Evolutionary conservation across 2,797 vertebrate genomes (phyloP).

Genomic region (Spizella passerina): DNA sequence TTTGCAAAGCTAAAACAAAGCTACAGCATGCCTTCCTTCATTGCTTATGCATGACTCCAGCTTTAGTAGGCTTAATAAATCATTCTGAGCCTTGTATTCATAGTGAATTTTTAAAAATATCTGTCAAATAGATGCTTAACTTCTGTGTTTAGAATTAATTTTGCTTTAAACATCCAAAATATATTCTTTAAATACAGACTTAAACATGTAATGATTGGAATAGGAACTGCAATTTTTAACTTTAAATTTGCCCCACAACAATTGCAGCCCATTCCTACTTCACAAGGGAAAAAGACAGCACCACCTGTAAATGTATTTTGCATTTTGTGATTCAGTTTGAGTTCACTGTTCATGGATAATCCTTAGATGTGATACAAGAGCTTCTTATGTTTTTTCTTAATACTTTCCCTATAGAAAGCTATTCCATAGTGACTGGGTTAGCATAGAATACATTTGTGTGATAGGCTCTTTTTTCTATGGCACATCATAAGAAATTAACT

Average conservation of each 20-base stretch:
- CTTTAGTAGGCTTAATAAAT: conserved; percentile 20
- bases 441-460: background rate
- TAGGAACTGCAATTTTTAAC: background rate
- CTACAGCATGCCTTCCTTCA: background rate
- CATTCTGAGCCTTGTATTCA: background rate
- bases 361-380: background rate
- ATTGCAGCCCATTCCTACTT: background rate
- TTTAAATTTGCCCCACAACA: background rate
- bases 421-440: background rate
- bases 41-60: conserved; percentile 5
- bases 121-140: background rate
- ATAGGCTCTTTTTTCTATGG: background rate
- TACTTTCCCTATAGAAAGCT: background rate
- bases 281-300: background rate
- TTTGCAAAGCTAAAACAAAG: background rate
- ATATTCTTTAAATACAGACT: background rate
- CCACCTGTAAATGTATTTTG: background rate
- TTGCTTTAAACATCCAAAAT: background rate
- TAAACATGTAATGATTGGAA: background rate
- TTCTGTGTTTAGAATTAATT: background rate
- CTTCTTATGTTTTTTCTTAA: background rate
- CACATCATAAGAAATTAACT: background rate
- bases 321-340: background rate
- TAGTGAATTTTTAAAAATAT: background rate
- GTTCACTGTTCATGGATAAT: background rate